Conservation (phyloP, 2,888 invertebrate genomes). For the Drosophila phalerata region DNA sequence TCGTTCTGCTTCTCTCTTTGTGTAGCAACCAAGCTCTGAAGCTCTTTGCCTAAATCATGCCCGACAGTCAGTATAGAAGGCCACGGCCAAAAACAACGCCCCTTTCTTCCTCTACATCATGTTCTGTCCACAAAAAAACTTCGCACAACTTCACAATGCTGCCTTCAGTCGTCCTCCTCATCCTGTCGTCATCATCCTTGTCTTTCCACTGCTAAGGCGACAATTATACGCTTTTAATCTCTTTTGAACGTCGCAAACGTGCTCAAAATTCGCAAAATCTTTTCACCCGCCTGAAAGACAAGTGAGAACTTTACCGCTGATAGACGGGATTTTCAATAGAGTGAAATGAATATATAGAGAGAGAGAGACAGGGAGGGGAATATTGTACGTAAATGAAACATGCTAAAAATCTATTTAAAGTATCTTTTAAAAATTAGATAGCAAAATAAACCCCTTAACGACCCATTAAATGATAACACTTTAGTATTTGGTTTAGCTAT, state of each 20-base stretch:
- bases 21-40: constrained; percentile 25
- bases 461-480: background rate
- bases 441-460: constrained; percentile 1
- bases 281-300: constrained; percentile 37
- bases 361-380: background rate
- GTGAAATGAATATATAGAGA: background rate
- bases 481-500: no score
- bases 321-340: constrained; percentile 24
- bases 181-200: constrained; percentile 14
- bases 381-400: constrained; percentile 19
- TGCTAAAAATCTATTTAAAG: constrained; percentile 35
- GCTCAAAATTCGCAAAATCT: constrained; percentile 80
- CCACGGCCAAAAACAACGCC: constrained; percentile 36
- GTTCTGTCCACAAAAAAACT: constrained; percentile 51
- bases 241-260: constrained; percentile 81
- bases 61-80: constrained; percentile 61
- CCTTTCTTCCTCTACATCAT: background rate
- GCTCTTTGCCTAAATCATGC: constrained; percentile 79
- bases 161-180: constrained; percentile 3
- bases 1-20: background rate
- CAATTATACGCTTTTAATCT: constrained; percentile 82
- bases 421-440: constrained; percentile 16
- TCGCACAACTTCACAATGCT: constrained; percentile 67
- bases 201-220: constrained; percentile 70
- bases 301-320: constrained; percentile 51